Evolutionary conservation across 2,888 invertebrate genomes (phyloP).

Genomic region (Nomada hirtipes): DNA sequence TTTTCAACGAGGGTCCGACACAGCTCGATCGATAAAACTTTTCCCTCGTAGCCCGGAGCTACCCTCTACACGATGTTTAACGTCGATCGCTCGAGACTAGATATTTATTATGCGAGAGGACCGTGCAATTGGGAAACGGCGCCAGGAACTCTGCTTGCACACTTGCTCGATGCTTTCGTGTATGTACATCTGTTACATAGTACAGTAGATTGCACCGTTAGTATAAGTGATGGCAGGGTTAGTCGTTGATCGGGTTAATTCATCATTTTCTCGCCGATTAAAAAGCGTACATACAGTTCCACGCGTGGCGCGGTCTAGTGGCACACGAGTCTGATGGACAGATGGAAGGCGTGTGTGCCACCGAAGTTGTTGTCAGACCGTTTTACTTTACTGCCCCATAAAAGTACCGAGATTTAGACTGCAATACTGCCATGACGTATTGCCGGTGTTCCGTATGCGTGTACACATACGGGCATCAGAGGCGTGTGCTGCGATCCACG

Average conservation of each 20-base stretch:
- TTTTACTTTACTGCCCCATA: constrained; percentile 84
- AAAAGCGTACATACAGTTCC: constrained; percentile 19
- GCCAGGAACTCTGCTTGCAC: too few relatives aligned
- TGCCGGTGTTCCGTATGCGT: constrained; percentile 56
- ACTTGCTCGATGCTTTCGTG: background rate
- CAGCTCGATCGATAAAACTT: constrained; percentile 34
- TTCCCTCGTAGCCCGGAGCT: background rate
- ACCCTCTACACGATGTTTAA: constrained; percentile 26
- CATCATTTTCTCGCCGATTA: constrained; percentile 45
- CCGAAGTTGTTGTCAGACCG: constrained; percentile 82
- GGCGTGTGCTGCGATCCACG: constrained; percentile 24
- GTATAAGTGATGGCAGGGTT: background rate
- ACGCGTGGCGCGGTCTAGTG: constrained; percentile 58
- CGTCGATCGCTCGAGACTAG: constrained; percentile 25
- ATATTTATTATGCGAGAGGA: background rate
- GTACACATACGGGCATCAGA: constrained; percentile 27
- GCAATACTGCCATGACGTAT: constrained; percentile 83
- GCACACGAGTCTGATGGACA: constrained; percentile 61
- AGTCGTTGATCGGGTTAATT: constrained; percentile 8
- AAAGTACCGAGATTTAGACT: constrained; percentile 84
- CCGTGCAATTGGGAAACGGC: background rate
- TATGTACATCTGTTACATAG: too few relatives aligned
- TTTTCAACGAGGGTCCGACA: background rate
- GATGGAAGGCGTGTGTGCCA: constrained; percentile 72
- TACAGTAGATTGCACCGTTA: constrained; percentile 18